A percentile compares a stretch with the other conserved stretches of the same genome.
Evolutionary conservation across 2,888 invertebrate species (phyloP).

Genomic region (Melanchra persicariae): DNA sequence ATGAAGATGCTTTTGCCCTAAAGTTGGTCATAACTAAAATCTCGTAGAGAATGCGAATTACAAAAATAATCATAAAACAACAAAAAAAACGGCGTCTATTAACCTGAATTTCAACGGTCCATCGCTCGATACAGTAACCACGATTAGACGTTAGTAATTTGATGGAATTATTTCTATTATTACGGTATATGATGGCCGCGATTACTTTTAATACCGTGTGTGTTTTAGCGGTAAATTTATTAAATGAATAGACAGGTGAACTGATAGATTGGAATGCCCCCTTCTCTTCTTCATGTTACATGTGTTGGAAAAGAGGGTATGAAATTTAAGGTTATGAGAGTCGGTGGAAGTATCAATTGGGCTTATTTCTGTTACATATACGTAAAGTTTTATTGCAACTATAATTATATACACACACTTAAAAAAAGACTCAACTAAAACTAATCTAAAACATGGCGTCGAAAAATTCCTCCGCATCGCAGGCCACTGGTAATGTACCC

Average conservation of each 20-base stretch:
- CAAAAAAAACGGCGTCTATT: slow-evolving; percentile 21
- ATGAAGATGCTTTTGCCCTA: no score
- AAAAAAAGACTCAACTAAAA: no score
- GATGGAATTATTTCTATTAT: slow-evolving; percentile 47
- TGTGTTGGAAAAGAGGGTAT: neutral
- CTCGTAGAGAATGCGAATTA: slow-evolving; percentile 23
- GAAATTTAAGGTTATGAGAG: neutral
- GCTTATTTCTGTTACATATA: no score
- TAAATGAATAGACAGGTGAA: slow-evolving; percentile 32
- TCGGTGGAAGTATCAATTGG: neutral
- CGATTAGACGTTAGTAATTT: slow-evolving; percentile 33
- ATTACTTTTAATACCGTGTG: slow-evolving; percentile 48
- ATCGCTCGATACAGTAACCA: slow-evolving; percentile 35
- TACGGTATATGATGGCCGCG: slow-evolving; percentile 48
- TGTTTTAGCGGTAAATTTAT: slow-evolving; percentile 56
- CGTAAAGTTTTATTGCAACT: no score
- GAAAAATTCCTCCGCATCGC: no score
- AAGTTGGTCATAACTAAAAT: neutral
- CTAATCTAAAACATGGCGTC: no score
- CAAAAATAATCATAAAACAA: slow-evolving; percentile 18
- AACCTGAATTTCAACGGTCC: slow-evolving; percentile 39
- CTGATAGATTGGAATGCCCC: slow-evolving; percentile 14
- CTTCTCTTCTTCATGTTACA: slow-evolving; percentile 10
- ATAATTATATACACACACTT: no score
- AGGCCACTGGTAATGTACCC: no score